Base-by-base conservation (phyloP, 2,888 invertebrate species). In the Leucophenga maculata region DNA sequence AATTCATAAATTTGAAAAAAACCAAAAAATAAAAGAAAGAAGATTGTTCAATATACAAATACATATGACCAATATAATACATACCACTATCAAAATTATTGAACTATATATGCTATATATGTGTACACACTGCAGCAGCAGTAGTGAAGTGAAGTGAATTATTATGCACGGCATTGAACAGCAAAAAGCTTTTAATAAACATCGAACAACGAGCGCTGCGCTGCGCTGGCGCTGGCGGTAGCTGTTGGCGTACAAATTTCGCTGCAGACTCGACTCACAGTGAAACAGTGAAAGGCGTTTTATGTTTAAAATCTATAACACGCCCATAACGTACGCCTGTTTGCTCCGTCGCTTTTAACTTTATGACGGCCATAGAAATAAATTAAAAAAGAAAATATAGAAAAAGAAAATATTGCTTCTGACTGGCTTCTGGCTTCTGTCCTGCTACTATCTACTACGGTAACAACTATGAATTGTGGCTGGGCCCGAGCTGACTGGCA, bases 81-180 rank as follows among this genome's bases (percentile, higher is more conserved):
- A 39, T 39, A 39, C 39, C 8, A 39, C 39, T 39, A 39, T 39
- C 39, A 39, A 39, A 39, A 39, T 9, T 39, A 39, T 39, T 39
- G 39, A 39, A 39, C 39, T 39, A 39, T 39, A 39, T 11, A 39
- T 4, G 8, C 3, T 39, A 39, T 75, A 69, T 74, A 68, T 74
- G 71, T 74, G 8, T 22, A 4, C 18, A 31, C 32, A 57, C 39
- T 39, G 62, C 62, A 64, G 66, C 66, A 60, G 59, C 60, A 31
- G n/a, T 32, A 60, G 8, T 22, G 31, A 26, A 57, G 57, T 26
- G 39, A 60, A 60, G 18, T 55, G 60, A 60, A 39, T 60, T 60
- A 60, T 60, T 60, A 60, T 44, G 60, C 18, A n/a, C 44, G 60
- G 39, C 60, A 60, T 60, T 44, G 60, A 60, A 60, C 60, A 60